Evolutionary conservation across 2,888 invertebrate genomes (phyloP).

Genomic region (Pyrrhia umbra): DNA sequence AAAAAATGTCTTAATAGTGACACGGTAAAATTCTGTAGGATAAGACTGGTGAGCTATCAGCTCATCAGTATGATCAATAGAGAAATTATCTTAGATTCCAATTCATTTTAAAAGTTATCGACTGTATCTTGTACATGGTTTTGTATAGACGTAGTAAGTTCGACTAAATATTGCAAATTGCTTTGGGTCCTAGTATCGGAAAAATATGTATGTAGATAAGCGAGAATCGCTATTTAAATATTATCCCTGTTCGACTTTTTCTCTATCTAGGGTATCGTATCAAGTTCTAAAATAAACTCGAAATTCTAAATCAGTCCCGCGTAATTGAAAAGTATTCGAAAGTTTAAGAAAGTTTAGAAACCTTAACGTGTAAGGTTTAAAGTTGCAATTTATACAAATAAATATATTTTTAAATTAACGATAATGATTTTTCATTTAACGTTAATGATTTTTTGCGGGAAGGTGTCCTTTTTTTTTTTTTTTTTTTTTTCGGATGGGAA

Average conservation of each 20-base stretch:
- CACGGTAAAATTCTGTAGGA: no score
- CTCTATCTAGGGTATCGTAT: background rate
- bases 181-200: conserved; percentile 3
- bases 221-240: conserved; percentile 17
- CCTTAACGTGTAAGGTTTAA: background rate
- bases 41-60: no score
- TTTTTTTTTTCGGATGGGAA: no score
- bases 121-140: background rate
- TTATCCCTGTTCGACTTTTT: background rate
- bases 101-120: background rate
- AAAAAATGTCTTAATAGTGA: no score
- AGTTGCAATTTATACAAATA: background rate
- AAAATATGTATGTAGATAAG: conserved; percentile 13
- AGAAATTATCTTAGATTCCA: background rate
- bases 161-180: conserved; percentile 26
- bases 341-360: background rate
- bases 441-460: background rate
- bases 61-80: no score
- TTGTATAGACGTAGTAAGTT: background rate
- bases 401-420: background rate
- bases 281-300: background rate
- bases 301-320: background rate
- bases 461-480: no score
- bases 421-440: background rate
- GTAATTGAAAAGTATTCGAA: conserved; percentile 8